Evolutionary conservation across 2,113 vertebrate genomes (phyloP).

Genomic region (Planiliza haematocheilus): DNA sequence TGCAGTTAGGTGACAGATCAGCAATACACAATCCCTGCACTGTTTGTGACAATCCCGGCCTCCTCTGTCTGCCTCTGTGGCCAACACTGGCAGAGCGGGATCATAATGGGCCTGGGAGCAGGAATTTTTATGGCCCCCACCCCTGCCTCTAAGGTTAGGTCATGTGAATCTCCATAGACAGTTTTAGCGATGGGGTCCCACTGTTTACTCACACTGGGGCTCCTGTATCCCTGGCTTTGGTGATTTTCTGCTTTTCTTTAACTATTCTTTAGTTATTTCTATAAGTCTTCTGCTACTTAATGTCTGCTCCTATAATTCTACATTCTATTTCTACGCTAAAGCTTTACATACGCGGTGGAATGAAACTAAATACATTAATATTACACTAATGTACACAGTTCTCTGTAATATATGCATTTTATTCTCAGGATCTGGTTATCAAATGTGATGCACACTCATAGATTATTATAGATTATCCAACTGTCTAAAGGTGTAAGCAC

Average conservation of each 20-base stretch:
- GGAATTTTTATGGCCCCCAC: conserved; percentile 62
- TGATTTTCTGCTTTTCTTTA: background rate
- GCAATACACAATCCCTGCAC: conserved; percentile 79
- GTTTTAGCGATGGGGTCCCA: conserved; percentile 28
- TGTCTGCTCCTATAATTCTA: too few species aligned
- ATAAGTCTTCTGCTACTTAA: too few species aligned
- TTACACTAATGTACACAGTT: too few species aligned
- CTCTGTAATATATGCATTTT: too few species aligned
- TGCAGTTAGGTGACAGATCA: conserved; percentile 76
- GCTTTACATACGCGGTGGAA: too few species aligned
- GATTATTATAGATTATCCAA: too few species aligned
- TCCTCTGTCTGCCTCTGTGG: conserved; percentile 60
- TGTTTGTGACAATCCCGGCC: conserved; percentile 72
- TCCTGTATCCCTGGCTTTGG: background rate
- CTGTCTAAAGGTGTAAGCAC: too few species aligned
- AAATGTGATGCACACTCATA: too few species aligned
- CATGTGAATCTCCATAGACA: conserved; percentile 59
- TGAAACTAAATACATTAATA: too few species aligned
- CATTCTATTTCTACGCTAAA: too few species aligned
- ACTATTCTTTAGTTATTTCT: too few species aligned
- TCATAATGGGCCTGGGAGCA: conserved; percentile 74
- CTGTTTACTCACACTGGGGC: conserved; percentile 32
- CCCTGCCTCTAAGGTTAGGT: conserved; percentile 53
- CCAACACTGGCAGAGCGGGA: conserved; percentile 40
- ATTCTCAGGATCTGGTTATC: too few species aligned